Evolutionary conservation across 2,888 invertebrate species (phyloP), one percentile per base, ranked within the genome.

Genomic region (Amiota communis): DNA sequence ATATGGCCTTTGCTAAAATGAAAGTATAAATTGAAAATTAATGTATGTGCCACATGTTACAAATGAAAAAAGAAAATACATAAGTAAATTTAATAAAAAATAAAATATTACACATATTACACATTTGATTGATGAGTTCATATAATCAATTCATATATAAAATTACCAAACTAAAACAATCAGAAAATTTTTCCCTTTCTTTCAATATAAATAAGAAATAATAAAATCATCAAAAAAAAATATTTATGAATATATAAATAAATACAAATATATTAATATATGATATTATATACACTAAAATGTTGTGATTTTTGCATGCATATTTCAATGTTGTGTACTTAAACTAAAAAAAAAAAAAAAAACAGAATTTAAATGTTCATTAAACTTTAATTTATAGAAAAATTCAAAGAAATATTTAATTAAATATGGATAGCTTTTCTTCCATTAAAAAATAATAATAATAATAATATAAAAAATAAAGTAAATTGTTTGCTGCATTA

Each of bases 351-450:
- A 12, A 65, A 64, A 64, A 46, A n/a, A 47, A 13, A 3, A 59
- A 12, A 20, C 70, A 68, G 2, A 53, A 53, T 53, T 23, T 53
- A 71, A 47, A 69, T 53, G 53, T 64, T 51, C 61, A 61, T 23
- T 59, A 59, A 56, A 71, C 53, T 63, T 63, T 46, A 48, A 68
- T 59, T 59, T 72, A 67, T 61, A 49, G n/a, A n/a, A 36, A 75
- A 76, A 70, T 49, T 53, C 8, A 70, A 73, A 61, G 71, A 73
- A 71, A 74, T 75, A 73, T 69, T 65, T 23, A 74, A 74, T 74
- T 80, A 75, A 74, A 64, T 13, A 81, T 85, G 85, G 85, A 86
- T 80, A 85, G 85, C 85, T 85, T 85, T 85, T 85, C 85, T 86
- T 85, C 85, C 85, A 85, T 70, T 47, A 49, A 73, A 59, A 69